These are phyloP conservation scores for Tadarida brasiliensis DNA, from an alignment of 2,797 vertebrate genomes.

Conservation along the genomic window DNA sequence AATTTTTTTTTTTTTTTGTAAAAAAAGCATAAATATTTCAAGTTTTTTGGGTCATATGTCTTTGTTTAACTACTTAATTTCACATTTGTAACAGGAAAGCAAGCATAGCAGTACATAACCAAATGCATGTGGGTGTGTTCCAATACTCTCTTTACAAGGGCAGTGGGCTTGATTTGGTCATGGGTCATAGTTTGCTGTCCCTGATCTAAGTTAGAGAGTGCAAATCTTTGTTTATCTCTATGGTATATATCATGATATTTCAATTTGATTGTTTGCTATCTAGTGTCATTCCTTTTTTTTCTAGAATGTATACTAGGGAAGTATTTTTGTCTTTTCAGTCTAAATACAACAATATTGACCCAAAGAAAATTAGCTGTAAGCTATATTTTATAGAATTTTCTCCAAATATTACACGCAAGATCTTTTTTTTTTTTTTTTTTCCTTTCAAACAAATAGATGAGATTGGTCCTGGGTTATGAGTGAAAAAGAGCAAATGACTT, in stretches of 20 bases:
- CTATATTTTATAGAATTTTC: too few relatives aligned
- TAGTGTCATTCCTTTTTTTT: neutral
- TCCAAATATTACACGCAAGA: neutral
- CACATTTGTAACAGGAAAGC: neutral
- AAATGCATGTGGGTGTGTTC: neutral
- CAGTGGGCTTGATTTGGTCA: neutral
- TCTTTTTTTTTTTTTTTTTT: neutral
- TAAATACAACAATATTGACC: neutral
- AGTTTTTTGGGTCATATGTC: neutral
- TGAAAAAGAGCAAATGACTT: neutral
- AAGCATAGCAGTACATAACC: neutral
- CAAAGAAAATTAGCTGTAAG: neutral
- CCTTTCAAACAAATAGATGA: neutral
- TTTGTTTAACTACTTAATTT: neutral
- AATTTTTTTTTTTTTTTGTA: neutral
- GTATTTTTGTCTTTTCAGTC: neutral
- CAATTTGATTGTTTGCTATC: neutral
- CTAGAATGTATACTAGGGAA: neutral
- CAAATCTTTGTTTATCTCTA: neutral
- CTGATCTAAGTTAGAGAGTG: neutral
- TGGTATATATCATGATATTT: neutral
- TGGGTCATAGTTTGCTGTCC: neutral
- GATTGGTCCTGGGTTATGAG: neutral
- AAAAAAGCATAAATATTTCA: neutral
- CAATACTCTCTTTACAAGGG: neutral